Evolutionary conservation across 2,888 invertebrate genomes (phyloP), one percentile per base, ranked within the genome.

Genomic region (Ichneumoninae sp.): DNA sequence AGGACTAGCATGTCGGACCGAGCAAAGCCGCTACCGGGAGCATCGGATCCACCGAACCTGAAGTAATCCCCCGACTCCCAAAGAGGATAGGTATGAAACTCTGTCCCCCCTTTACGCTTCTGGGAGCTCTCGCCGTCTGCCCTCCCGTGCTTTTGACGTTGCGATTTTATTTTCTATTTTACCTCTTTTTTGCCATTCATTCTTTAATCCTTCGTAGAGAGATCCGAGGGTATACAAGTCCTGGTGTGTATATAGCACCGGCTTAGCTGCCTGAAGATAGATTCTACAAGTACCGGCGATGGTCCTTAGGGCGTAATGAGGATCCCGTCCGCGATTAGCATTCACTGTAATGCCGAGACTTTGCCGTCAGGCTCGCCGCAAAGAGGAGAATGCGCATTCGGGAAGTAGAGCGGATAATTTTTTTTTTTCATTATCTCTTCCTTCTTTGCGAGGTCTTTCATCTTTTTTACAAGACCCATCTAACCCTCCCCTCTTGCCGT

Each of bases 61-160:
- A 90, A 91, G 83, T 90, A 91, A 91, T 90, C 91, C 88, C 82
- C 57, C 80, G 81, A 85, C 85, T 85, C 54, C 80, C 70, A 83
- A 87, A 88, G 88, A 87, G 88, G 89, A 89, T 89, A 88, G 85
- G 84, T 76, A 83, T 69, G 65, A 78, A 79, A 44, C 65, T 40
- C 26, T 71, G 50, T 19, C 26, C 19, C 63, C 50, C 68, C 70
- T 26, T 44, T 74, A 16, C 79, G 16, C 63, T 44, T 40, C 66
- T 22, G 30, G 30, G 52, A 40, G 40, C 69, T 71, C 75, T 82
- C 60, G 70, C 22, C 75, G 40, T 78, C 75, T 81, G 73, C 36
- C 65, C 63, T 47, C 69, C 66, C 52, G 73, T 70, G 66, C 78
- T 70, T 74, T 83, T 71, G 19, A 63, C 40, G 26, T 30, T 30